These are phyloP conservation scores for Temnothorax rugatulus DNA, from an alignment of 2,888 invertebrate species.

Conservation along the genomic window DNA sequence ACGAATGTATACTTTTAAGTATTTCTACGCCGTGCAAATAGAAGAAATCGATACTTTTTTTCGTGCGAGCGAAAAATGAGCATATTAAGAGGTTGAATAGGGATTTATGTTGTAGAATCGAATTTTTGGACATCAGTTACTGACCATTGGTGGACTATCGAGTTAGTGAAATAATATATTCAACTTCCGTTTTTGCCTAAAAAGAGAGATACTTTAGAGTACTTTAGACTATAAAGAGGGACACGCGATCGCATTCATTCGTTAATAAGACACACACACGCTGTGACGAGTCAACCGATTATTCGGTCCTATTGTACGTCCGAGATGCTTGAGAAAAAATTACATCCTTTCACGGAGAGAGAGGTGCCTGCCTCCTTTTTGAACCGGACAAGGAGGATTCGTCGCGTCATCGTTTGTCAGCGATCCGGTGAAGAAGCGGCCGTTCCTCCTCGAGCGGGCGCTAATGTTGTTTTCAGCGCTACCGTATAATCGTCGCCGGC, in stretches of 20 bases:
- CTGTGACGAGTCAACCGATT: constrained; percentile 34
- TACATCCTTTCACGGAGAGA: constrained; percentile 48
- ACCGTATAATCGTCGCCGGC: constrained; percentile 72
- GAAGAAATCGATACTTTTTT: not conserved
- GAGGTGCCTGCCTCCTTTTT: constrained; percentile 38
- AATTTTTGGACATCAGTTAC: not conserved
- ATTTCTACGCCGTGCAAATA: not conserved
- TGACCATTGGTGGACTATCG: not conserved
- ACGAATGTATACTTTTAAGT: not conserved
- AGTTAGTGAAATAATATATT: not conserved
- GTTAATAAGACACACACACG: constrained; percentile 23
- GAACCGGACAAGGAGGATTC: constrained; percentile 53
- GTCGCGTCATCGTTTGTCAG: constrained; percentile 74
- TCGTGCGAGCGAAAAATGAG: not conserved
- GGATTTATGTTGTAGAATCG: not conserved
- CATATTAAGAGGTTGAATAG: not conserved
- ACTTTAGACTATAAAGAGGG: not conserved
- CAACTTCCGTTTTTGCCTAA: not conserved
- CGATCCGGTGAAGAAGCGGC: constrained; percentile 51
- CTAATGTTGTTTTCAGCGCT: constrained; percentile 75
- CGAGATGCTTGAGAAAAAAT: constrained; percentile 46
- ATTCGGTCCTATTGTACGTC: constrained; percentile 25
- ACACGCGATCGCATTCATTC: constrained; percentile 21
- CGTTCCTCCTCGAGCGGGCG: constrained; percentile 53
- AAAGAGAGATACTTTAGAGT: not conserved